A percentile compares a stretch with the other conserved stretches of the same genome.
Conservation (phyloP, 2,113 vertebrate genomes). For the Myanophis thanlyinensis region DNA sequence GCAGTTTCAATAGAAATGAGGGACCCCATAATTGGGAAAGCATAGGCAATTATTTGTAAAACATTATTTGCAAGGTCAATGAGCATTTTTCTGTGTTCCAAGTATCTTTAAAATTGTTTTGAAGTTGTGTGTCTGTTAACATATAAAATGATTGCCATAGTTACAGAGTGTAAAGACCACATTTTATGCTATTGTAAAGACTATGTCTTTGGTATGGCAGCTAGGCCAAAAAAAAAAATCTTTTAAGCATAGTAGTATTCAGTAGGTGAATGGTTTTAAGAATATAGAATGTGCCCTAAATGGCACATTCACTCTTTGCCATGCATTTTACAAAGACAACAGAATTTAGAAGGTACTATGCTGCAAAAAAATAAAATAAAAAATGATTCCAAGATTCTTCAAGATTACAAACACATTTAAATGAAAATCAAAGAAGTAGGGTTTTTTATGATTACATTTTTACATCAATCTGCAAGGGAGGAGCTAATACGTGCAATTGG, state of each 20-base stretch:
- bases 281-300: background rate
- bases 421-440: background rate
- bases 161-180: background rate
- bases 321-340: background rate
- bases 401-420: background rate
- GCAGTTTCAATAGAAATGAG: background rate
- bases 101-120: background rate
- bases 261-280: background rate
- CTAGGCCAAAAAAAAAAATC: background rate
- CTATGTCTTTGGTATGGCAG: background rate
- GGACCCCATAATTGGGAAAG: background rate
- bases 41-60: background rate
- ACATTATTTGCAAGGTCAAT: background rate
- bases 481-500: background rate
- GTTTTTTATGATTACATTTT: background rate
- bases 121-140: background rate
- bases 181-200: background rate
- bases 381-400: background rate
- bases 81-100: background rate
- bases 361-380: no score
- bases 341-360: background rate
- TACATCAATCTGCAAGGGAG: background rate
- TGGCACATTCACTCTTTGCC: background rate
- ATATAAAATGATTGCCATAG: background rate
- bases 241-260: background rate